Base-by-base conservation (phyloP, 1,140 invertebrate genomes). In the Diabrotica virgifera region DNA sequence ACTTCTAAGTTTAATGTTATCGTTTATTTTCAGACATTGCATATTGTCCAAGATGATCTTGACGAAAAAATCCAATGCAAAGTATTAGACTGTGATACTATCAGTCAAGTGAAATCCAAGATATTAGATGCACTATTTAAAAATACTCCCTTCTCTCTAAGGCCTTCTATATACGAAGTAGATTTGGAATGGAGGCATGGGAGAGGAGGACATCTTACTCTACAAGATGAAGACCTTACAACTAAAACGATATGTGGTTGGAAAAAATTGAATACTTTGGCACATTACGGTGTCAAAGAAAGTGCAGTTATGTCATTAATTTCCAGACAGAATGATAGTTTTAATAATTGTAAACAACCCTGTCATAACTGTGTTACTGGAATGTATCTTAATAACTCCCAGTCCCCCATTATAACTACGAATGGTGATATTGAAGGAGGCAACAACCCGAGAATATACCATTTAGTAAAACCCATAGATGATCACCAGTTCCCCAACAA, bases 1-100 rank as follows among this genome's bases (percentile, higher is more conserved):
- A n/a, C n/a, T n/a, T n/a, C n/a, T 2, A 24, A 24, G 24, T 24
- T 24, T 24, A 24, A 24, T 24, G 24, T 24, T 46, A 46, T 3
- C 40, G 8, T 46, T 35, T 65, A 61, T 73, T 24, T 75, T 67
- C 63, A 77, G 76, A 94, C 93, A 0, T 81, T 98, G 46, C 92
- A 96, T 79, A 92, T 98, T 62, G 86, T 97, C 14, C 93, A 96
- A 78, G 94, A 97, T 77, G 93, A 96, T 81, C 84, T 96, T 67
- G 91, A 96, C 80, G 92, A 97, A 73, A 95, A 98, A 81, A 90
- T 97, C 62, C 91, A 95, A 74, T 97, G 95, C 78, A 95, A 94
- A 82, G 95, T 98, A 0, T 85, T 99, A 60, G 96, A 98, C 82
- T 99, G 96, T 86, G 97, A 99, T 85, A 98, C 95, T 36, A 97